phyloP scores from a whole-genome alignment of 2,113 vertebrate species.

The Butorides virescens region DNA sequence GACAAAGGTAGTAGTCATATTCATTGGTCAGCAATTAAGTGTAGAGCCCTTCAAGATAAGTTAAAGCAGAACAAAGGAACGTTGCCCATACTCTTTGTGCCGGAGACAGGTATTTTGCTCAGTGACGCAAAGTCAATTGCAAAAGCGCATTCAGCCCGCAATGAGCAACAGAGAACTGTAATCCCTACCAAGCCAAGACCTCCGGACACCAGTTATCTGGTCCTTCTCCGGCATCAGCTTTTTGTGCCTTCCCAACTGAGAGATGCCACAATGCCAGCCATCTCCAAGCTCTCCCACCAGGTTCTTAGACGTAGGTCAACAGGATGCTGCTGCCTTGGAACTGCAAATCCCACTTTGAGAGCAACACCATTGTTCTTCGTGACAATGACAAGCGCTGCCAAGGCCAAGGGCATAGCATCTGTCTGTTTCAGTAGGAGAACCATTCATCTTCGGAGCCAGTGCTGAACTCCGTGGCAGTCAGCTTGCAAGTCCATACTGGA shows the following conservation, averaged over 20 bases:
- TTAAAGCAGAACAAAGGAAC: conserved; percentile 42
- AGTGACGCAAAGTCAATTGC: not conserved
- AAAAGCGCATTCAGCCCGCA: conserved; percentile 29
- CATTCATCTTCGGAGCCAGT: not conserved
- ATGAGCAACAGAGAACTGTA: conserved; percentile 5
- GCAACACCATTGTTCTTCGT: not conserved
- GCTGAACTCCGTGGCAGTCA: not conserved
- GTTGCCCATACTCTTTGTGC: not conserved
- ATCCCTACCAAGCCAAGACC: not conserved
- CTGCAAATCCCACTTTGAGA: not conserved
- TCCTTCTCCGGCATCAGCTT: conserved; percentile 21
- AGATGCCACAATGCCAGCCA: not conserved
- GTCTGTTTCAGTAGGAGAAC: not conserved
- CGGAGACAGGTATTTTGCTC: not conserved
- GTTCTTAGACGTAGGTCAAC: not conserved
- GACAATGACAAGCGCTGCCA: not conserved
- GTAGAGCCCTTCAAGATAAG: conserved; percentile 49
- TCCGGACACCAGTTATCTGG: not conserved
- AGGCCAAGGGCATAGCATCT: not conserved
- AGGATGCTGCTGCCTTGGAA: not conserved
- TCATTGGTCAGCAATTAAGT: conserved; percentile 27
- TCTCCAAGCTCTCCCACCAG: not conserved
- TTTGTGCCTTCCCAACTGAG: not conserved
- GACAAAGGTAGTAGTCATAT: conserved; percentile 10
- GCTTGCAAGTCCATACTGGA: not conserved